Conservation (phyloP, 2,888 invertebrate species). For the Theristus sp. region DNA sequence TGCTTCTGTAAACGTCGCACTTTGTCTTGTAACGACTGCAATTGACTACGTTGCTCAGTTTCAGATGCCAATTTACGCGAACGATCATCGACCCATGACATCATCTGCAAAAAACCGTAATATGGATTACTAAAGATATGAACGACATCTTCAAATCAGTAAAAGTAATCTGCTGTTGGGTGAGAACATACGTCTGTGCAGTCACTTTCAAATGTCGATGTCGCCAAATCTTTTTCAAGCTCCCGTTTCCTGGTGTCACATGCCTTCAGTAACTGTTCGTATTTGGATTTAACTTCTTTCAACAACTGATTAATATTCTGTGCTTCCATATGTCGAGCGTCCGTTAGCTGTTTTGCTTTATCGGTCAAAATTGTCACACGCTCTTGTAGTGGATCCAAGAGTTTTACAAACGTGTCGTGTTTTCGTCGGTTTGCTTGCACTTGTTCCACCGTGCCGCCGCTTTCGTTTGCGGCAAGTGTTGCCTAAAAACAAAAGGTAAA, state of each 20-base stretch:
- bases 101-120: too few relatives aligned
- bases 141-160: too few relatives aligned
- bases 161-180: too few relatives aligned
- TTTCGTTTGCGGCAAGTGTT: slow-evolving; percentile 25
- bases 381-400: slow-evolving; percentile 42
- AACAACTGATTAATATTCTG: slow-evolving; percentile 15
- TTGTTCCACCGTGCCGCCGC: slow-evolving; percentile 45
- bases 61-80: slow-evolving; percentile 34
- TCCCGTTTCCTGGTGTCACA: slow-evolving; percentile 48
- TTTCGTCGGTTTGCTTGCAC: slow-evolving; percentile 73
- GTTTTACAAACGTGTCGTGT: slow-evolving; percentile 80
- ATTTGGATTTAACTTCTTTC: slow-evolving; percentile 11
- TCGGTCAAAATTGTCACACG: slow-evolving; percentile 15
- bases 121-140: too few relatives aligned
- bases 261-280: slow-evolving; percentile 39
- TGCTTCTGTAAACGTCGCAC: slow-evolving; percentile 83
- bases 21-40: slow-evolving; percentile 68
- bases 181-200: slow-evolving; percentile 40
- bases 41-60: slow-evolving; percentile 54
- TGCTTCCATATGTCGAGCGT: slow-evolving; percentile 59
- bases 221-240: slow-evolving; percentile 57
- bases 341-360: slow-evolving; percentile 48
- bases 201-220: slow-evolving; percentile 76
- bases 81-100: slow-evolving; percentile 36
- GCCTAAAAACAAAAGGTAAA: slow-evolving; percentile 16